Percentiles rank a stretch among this genome's conserved stretches.
Conservation (phyloP, 2,888 invertebrate species). For the Cactoblastis cactorum region DNA sequence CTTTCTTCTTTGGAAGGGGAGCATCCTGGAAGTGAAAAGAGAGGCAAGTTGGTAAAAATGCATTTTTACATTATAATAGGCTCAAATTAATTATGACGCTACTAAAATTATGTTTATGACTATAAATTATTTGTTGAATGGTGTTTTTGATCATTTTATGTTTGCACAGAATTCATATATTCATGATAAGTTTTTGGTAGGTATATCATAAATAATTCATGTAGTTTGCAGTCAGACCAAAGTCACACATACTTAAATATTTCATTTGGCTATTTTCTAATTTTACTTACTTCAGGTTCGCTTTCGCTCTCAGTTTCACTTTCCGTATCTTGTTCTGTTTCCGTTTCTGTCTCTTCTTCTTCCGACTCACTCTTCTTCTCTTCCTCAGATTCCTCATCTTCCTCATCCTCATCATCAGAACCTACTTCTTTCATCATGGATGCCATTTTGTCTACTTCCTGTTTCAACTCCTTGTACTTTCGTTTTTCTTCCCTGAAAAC, state of each 20-base stretch:
- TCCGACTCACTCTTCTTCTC: constrained; percentile 77
- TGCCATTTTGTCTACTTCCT: constrained; percentile 95
- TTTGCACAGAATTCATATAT: too few species aligned
- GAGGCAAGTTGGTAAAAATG: too few species aligned
- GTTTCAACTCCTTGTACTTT: constrained; percentile 89
- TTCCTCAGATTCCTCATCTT: constrained; percentile 78
- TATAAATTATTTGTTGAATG: too few species aligned
- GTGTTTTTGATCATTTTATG: too few species aligned
- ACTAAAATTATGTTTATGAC: too few species aligned
- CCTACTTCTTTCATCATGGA: constrained; percentile 90
- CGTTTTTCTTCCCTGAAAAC: constrained; percentile 86
- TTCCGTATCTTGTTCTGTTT: constrained; percentile 83
- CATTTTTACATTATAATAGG: too few species aligned
- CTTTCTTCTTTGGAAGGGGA: constrained; percentile 82
- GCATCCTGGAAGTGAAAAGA: constrained; percentile 82
- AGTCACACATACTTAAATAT: too few species aligned
- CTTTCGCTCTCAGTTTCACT: constrained; percentile 83
- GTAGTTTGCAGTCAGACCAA: too few species aligned
- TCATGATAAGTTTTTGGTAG: too few species aligned
- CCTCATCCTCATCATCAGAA: constrained; percentile 85
- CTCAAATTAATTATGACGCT: too few species aligned
- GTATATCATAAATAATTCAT: too few species aligned
- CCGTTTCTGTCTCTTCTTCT: constrained; percentile 82
- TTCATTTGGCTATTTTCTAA: too few species aligned
- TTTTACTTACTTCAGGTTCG: constrained; percentile 80